Evolutionary conservation across 2,888 invertebrate species (phyloP), one percentile per base, ranked within the genome.

Genomic region (Steinernema hermaphroditum): DNA sequence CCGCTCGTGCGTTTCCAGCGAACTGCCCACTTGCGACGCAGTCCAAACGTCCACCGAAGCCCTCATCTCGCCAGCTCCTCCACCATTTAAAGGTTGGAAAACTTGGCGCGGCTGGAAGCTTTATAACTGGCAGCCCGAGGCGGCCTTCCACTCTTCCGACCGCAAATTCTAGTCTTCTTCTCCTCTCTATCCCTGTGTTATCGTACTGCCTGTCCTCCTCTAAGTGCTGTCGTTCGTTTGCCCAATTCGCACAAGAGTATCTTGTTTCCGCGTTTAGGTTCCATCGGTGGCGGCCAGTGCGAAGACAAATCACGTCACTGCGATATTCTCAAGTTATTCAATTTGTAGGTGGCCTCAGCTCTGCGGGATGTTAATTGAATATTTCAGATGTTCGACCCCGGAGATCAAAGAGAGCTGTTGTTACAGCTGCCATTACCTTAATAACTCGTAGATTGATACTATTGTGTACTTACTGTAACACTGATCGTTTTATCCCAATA

Each of bases 291-390:
- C 69, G 74, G 74, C 34, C 76, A 78, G 19, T 85, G 85, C 75
- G 80, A 81, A 73, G 85, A 85, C 73, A 77, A 81, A 50, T 83
- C 83, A 9, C 81, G 85, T 37, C 85, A 81, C 75, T 85, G 85
- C 75, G 83, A 84, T 74, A 85, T 85, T 70, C 79, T 85, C 74
- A 83, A 83, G 70, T 77, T 85, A 46, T 85, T 85, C 76, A 84
- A 83, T 71, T 82, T 84, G 82, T 84, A 78, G 84, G 80, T 75
- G 57, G 43, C 43, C 43, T 74, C n/a, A 16, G 37, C 9, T 69
- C 72, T 69, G 32, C 57, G 29, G 43, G 37, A 41, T 54, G 37
- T 16, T 54, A 32, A 32, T 19, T n/a, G 1, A 14, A 37, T 16
- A 49, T 78, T 82, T 73, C 75, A 83, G 83, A 9, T 84, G 84